A percentile compares a stretch with the other conserved stretches of the same genome.
phyloP scores from a whole-genome alignment of 92 coral and sea anemone genomes.

The Phenganax subtilis region DNA sequence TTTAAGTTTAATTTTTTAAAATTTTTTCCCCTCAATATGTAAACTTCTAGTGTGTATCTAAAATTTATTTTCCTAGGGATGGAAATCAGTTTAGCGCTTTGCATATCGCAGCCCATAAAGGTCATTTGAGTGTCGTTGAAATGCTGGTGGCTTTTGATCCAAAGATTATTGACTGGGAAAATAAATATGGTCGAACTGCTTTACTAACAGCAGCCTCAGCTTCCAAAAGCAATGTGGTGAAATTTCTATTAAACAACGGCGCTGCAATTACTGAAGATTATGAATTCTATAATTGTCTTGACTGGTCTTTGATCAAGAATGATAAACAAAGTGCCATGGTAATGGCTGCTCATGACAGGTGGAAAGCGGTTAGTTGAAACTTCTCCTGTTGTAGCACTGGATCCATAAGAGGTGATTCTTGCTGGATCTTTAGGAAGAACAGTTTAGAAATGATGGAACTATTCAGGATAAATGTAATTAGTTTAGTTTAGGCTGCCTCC shows the following conservation, averaged over 20 bases:
- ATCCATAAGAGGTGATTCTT: background rate
- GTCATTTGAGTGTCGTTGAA: constrained; percentile 28
- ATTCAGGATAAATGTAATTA: too few species aligned
- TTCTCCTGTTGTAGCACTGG: background rate
- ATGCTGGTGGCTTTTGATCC: constrained; percentile 6
- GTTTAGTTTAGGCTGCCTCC: too few species aligned
- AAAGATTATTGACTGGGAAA: constrained; percentile 20
- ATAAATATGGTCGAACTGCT: constrained; percentile 36
- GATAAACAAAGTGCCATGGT: constrained; percentile 33
- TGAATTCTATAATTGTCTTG: constrained; percentile 35
- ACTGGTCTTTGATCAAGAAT: constrained; percentile 22
- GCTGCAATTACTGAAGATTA: constrained; percentile 27
- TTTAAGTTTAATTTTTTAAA: too few species aligned
- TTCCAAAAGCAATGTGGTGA: constrained; percentile 28
- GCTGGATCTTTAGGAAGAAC: background rate
- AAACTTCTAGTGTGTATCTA: too few species aligned
- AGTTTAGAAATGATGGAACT: background rate
- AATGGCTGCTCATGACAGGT: constrained; percentile 17
- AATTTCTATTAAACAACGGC: constrained; percentile 15
- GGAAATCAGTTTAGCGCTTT: constrained; percentile 11
- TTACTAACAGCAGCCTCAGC: constrained; percentile 17
- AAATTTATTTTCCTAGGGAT: constrained; percentile 10
- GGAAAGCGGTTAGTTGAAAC: constrained; percentile 7
- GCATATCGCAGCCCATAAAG: constrained; percentile 31
- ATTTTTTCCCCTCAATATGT: too few species aligned